Evolutionary conservation across 2,888 invertebrate species (phyloP).

Genomic region (Stenodema calcarata): DNA sequence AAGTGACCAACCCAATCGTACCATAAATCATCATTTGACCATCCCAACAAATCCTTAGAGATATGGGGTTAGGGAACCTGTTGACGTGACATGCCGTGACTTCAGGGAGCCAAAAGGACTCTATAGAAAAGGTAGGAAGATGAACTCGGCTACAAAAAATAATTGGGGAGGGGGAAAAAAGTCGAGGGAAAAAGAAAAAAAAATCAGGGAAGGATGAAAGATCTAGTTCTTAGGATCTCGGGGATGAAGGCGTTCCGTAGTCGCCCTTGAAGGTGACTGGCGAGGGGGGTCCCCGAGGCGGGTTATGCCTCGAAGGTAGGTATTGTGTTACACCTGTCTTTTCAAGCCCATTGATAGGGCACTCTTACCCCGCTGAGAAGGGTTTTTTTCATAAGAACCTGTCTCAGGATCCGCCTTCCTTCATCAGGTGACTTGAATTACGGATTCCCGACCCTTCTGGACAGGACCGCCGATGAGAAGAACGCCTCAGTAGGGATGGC

Average conservation of each 20-base stretch:
- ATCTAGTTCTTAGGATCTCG: background rate
- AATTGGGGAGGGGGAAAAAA: background rate
- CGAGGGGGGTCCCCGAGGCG: background rate
- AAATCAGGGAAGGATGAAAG: background rate
- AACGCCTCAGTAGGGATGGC: background rate
- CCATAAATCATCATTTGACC: background rate
- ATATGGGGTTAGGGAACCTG: background rate
- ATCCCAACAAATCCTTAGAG: background rate
- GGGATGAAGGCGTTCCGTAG: background rate
- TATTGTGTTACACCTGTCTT: constrained; percentile 2
- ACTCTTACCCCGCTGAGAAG: background rate
- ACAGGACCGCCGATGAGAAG: background rate
- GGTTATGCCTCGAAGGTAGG: background rate
- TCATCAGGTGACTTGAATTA: background rate
- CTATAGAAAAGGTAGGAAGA: background rate
- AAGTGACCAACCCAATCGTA: no score
- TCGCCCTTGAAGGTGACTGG: background rate
- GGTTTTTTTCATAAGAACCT: background rate
- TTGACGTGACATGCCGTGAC: background rate
- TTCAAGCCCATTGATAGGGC: background rate
- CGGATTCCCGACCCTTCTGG: background rate
- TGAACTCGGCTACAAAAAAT: background rate
- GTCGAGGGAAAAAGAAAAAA: background rate
- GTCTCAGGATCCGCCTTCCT: background rate
- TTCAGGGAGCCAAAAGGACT: background rate